phyloP scores from a whole-genome alignment of 2,797 vertebrate genomes.

The Nannoperca obscura region DNA sequence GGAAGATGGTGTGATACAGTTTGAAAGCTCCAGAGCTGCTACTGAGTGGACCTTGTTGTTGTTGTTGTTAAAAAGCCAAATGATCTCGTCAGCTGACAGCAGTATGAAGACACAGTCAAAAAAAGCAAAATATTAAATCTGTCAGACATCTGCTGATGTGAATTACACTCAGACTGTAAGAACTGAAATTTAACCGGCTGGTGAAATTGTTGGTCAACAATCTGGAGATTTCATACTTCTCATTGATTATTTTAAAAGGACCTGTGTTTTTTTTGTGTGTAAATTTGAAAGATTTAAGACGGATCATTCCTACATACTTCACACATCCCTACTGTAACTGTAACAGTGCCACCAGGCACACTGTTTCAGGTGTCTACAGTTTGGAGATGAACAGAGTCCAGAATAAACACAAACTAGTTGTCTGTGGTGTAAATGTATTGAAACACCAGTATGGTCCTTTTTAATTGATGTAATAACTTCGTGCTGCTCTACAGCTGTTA shows the following conservation, averaged over 20 bases:
- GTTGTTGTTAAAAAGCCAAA: not conserved
- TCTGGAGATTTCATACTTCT: not conserved
- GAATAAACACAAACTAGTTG: not conserved
- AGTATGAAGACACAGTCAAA: not conserved
- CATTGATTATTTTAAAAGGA: not conserved
- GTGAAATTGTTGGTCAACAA: not conserved
- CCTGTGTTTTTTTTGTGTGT: not conserved
- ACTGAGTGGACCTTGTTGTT: not conserved
- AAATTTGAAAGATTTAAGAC: not conserved
- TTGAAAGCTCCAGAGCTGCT: not conserved
- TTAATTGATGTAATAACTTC: not conserved
- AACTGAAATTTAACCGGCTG: not conserved
- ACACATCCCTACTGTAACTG: not conserved
- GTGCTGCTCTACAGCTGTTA: conserved; percentile 6
- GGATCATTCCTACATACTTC: not conserved
- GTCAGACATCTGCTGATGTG: not conserved
- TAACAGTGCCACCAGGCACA: not conserved
- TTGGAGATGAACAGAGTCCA: not conserved
- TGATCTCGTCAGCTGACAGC: not conserved
- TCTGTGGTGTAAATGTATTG: not conserved
- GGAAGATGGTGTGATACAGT: not conserved
- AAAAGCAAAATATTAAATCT: not conserved
- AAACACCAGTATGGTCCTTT: not conserved
- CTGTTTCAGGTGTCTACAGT: not conserved
- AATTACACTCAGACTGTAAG: not conserved